Conservation (phyloP, 2,797 vertebrate species). For the Ctenosaura bakeri region DNA sequence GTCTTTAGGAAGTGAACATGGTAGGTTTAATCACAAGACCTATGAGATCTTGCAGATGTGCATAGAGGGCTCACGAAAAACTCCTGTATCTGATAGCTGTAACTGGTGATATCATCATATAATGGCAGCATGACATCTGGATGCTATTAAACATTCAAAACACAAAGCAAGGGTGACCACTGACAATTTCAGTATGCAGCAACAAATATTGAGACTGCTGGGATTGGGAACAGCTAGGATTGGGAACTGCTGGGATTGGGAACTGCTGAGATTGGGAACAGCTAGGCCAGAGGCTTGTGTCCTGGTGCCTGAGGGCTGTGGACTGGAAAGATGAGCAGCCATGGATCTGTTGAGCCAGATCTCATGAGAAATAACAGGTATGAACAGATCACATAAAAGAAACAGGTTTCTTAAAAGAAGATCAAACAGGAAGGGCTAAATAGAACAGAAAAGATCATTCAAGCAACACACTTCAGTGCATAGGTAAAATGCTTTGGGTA, state of each 20-base stretch:
- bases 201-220: not conserved
- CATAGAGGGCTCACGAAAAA: too few relatives aligned
- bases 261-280: not conserved
- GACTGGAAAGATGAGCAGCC: not conserved
- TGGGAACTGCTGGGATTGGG: not conserved
- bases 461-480: not conserved
- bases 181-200: not conserved
- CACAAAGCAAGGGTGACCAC: not conserved
- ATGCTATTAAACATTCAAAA: too few relatives aligned
- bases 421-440: not conserved
- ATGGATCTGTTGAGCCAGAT: too few relatives aligned
- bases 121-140: too few relatives aligned
- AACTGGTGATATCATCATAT: too few relatives aligned
- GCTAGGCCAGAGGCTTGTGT: not conserved
- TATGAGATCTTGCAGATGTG: not conserved
- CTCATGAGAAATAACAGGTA: not conserved
- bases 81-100: too few relatives aligned
- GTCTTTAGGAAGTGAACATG: not conserved
- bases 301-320: not conserved
- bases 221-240: not conserved
- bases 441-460: not conserved
- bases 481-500: not conserved
- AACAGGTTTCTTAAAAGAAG: not conserved
- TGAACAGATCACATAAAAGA: not conserved
- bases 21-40: not conserved